Evolutionary conservation across 2,797 vertebrate species (phyloP), one percentile per base, ranked within the genome.

Genomic region (Ibycter americanus): DNA sequence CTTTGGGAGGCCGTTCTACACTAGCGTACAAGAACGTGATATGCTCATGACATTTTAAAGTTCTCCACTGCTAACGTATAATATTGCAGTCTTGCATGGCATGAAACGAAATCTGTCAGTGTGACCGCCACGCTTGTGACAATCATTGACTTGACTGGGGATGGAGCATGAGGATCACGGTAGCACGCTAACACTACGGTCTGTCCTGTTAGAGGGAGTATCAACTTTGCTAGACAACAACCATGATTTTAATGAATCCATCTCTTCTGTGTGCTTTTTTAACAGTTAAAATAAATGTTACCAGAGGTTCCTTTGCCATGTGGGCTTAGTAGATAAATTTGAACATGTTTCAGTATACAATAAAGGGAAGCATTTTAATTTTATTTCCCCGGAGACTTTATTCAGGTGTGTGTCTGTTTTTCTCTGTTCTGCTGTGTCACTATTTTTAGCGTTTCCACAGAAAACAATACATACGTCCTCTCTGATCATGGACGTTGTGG

Each of bases 21-120:
- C 99, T 77, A 99, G 99, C 21, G 97, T 99, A 70, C 99, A 99
- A 94, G 99, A 99, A 96, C 98, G 99, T 46, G 99, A 99, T 87
- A 98, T 99, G 23, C 98, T 99, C n/a, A 99, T 99, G 98, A 99
- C 98, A 18, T 99, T 99, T 97, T 99, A 96, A 99, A 74, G 27
- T 46, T 93, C 58, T 94, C 54, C 42, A 17, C 70, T 79, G 44
- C 62, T 91, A n/a, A 40, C 6, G 1, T 77, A 10, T 91, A 74
- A 68, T 52, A 11, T 11, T 77, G 68, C 61, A 73, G 17, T 89
- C 46, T 21, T 70, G 62, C 68, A 70, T 86, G 89, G 81, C 85
- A 56, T 2, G 1, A n/a, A 62, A 81, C 83, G 54, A 87, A 81
- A 63, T 89, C 62, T 79, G 16, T 40, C 77, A n/a, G 15, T 79